phyloP scores from a whole-genome alignment of 2,797 vertebrate genomes.

The Catostomus latipinnis region DNA sequence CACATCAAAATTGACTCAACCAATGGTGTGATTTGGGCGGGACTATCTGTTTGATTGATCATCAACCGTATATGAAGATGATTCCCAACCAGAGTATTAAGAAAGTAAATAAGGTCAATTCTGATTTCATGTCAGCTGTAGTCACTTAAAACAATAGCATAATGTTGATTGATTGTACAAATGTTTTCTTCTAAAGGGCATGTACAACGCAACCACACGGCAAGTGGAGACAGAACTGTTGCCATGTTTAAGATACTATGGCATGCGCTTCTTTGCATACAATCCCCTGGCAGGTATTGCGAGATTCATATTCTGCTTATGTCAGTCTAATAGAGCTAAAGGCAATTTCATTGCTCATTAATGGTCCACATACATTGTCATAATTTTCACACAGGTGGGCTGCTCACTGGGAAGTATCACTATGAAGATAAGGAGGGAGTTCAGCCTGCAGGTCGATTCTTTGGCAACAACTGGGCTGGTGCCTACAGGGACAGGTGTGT shows the following conservation, averaged over 20 bases:
- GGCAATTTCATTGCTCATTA: no score
- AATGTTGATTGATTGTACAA: neutral
- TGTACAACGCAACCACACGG: conserved; percentile 95
- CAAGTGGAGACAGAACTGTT: conserved; percentile 91
- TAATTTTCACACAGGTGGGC: conserved; percentile 79
- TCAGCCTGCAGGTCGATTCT: conserved; percentile 88
- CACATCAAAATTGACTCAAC: no score
- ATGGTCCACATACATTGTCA: no score
- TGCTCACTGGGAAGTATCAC: conserved; percentile 92
- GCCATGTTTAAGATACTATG: conserved; percentile 86
- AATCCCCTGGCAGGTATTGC: conserved; percentile 91
- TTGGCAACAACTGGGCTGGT: conserved; percentile 87
- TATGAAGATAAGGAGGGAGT: conserved; percentile 84
- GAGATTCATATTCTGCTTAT: no score
- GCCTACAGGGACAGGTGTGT: conserved; percentile 86
- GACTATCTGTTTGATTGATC: no score
- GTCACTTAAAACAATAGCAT: neutral
- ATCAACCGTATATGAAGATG: no score
- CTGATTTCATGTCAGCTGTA: neutral
- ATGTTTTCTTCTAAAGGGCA: conserved; percentile 80
- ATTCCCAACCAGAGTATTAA: no score
- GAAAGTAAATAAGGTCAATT: neutral
- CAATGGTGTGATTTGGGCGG: no score
- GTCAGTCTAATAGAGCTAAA: no score
- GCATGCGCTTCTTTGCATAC: conserved; percentile 92